Base-by-base conservation (phyloP, 1,140 invertebrate genomes). In the Cydia amplana region DNA sequence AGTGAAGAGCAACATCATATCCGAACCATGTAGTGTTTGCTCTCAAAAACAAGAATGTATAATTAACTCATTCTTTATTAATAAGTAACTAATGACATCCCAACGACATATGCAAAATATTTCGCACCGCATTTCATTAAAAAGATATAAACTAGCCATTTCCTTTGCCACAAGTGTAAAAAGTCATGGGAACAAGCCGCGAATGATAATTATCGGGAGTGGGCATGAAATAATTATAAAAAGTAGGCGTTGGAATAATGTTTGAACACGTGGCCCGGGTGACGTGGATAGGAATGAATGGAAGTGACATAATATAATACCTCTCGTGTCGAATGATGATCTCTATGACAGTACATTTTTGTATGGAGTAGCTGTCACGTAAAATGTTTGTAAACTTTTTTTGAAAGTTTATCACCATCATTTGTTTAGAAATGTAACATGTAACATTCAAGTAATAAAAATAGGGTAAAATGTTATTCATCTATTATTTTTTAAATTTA, bases 1-100 rank as follows among this genome's bases (percentile, higher is more conserved):
- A n/a, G n/a, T n/a, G n/a, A n/a, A n/a, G n/a, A n/a, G n/a, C n/a
- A n/a, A n/a, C n/a, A n/a, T n/a, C n/a, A n/a, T n/a, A n/a, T n/a
- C n/a, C n/a, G n/a, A n/a, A n/a, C n/a, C n/a, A n/a, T n/a, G n/a
- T n/a, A n/a, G n/a, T n/a, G n/a, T n/a, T n/a, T n/a, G n/a, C n/a
- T n/a, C n/a, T n/a, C n/a, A n/a, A n/a, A n/a, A n/a, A n/a, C n/a
- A 73, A 67, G 77, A 84, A 80, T 80, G 70, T 80, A 2, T 28
- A 28, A 78, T 16, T 0, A 49, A 49, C 9, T 49, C 46, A 14
- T 14, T 4, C 12, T 49, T 4, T 49, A 49, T 16, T 16, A 49
- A 49, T 49, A 16, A 16, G 14, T 40, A 16, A 16, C 46, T 40
- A 40, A 14, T 43, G 40, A 46, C 43, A 46, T 46, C 40, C 18